phyloP scores from a whole-genome alignment of 2,113 vertebrate species.

The Jacana jacana region DNA sequence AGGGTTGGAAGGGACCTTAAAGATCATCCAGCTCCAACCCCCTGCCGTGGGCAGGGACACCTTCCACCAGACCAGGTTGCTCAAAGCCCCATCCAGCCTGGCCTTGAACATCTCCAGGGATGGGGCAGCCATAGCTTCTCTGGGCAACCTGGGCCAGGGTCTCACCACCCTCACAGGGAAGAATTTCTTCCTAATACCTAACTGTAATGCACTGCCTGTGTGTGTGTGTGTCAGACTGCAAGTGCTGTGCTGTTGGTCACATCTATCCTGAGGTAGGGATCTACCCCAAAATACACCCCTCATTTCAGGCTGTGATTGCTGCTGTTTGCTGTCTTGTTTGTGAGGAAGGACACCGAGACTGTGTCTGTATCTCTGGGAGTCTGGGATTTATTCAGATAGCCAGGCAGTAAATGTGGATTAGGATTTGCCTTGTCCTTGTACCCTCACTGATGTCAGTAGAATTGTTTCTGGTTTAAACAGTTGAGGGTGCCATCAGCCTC shows the following conservation, averaged over 20 bases:
- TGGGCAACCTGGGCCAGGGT: background rate
- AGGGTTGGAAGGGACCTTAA: background rate
- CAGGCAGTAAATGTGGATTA: background rate
- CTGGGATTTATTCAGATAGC: background rate
- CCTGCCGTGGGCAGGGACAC: background rate
- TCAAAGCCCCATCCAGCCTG: background rate
- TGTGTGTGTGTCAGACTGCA: background rate
- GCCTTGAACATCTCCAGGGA: background rate
- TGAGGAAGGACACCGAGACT: background rate
- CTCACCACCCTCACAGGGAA: background rate
- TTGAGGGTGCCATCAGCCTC: background rate
- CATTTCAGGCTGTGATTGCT: background rate
- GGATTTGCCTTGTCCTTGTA: background rate
- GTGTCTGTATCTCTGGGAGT: background rate
- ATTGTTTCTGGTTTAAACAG: background rate
- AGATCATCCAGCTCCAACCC: background rate
- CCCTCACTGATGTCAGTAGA: background rate
- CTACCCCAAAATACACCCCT: background rate
- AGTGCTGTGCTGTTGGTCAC: background rate
- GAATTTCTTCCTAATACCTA: background rate
- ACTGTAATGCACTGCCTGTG: background rate
- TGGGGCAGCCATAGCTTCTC: background rate
- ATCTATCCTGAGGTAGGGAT: background rate
- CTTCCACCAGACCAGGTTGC: background rate
- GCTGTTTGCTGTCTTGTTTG: background rate